Base-by-base conservation (phyloP, 2,113 vertebrate genomes). In the Pleuronectes platessa region DNA sequence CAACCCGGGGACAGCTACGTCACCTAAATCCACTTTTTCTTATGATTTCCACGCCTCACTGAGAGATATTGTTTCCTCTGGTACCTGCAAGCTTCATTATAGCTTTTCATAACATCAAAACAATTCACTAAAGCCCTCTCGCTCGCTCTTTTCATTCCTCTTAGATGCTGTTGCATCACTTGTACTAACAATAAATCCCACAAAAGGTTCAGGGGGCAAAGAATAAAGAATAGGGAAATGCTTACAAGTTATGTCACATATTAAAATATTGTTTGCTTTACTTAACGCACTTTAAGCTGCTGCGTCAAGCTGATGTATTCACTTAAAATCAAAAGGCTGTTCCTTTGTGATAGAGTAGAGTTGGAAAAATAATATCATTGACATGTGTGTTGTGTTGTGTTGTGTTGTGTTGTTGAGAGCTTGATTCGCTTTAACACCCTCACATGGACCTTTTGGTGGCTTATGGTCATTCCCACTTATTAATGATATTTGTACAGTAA, bases 141-240 rank as follows among this genome's bases (percentile, higher is more conserved):
- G n/a, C 56, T 20, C 27, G 5, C 24, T 15, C 53, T 27, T 85
- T 79, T 74, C 61, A 74, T 68, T 61, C 51, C 77, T 71, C 35
- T 71, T 54, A 56, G 62, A 86, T 53, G 0, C 6, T 37, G 47
- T 67, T 86, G 75, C 89, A 53, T 88, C 68, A 87, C 47, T 68
- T 72, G 47, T 7, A 51, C 61, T 56, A 9, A 17, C 14, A 59
- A 5, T 82, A 74, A 85, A 79, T 82, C 78, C 68, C 58, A 59
- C 2, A 49, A 47, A 69, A 40, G 11, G 26, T 66, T 78, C 21
- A 75, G 49, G 58, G 49, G 3, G 53, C 35, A 56, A 35, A 54
- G 42, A 77, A 12, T 12, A 66, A 51, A 49, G 35, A 75, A 59
- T 45, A 35, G 1, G 9, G 24, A 14, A 59, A 71, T 40, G 60